Percentiles rank a stretch among this genome's conserved stretches.
These are phyloP conservation scores for Cryptocephalus moraei DNA, from an alignment of 2,888 invertebrate species.

Conservation along the genomic window DNA sequence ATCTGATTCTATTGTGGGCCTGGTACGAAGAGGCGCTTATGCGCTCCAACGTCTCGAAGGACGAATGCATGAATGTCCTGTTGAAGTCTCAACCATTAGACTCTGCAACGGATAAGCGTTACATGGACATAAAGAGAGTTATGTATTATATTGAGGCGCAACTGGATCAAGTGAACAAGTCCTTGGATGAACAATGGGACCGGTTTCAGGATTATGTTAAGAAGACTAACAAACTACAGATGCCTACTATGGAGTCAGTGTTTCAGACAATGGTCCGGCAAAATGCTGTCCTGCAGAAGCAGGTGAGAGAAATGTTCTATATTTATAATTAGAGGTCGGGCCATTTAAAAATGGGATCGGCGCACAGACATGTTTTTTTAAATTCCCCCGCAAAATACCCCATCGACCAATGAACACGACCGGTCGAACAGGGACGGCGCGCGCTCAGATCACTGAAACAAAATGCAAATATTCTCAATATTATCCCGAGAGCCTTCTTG, in stretches of 20 bases:
- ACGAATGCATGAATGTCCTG: slow-evolving; percentile 28
- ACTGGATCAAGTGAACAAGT: slow-evolving; percentile 57
- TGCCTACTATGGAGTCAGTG: slow-evolving; percentile 64
- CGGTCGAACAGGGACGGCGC: too few species aligned
- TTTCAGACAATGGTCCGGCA: slow-evolving; percentile 71
- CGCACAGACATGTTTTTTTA: too few species aligned
- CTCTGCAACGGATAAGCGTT: slow-evolving; percentile 55
- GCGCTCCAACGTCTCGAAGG: slow-evolving; percentile 34
- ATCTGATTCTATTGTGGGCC: slow-evolving; percentile 44
- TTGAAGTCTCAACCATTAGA: slow-evolving; percentile 43
- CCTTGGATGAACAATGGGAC: slow-evolving; percentile 70
- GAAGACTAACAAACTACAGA: slow-evolving; percentile 44
- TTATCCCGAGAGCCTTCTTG: too few species aligned
- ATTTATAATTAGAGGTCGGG: too few species aligned
- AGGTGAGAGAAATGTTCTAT: slow-evolving; percentile 23
- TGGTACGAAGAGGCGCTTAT: slow-evolving; percentile 49
- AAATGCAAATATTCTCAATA: too few species aligned
- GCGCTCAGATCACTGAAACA: too few species aligned
- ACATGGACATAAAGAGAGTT: slow-evolving; percentile 58
- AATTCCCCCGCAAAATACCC: too few species aligned
- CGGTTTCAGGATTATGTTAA: slow-evolving; percentile 35
- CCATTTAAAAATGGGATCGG: too few species aligned
- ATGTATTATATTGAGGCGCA: slow-evolving; percentile 67
- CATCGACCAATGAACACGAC: too few species aligned
- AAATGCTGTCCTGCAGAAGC: slow-evolving; percentile 54